Evolutionary conservation across 2,888 invertebrate species (phyloP).

Genomic region (Drosophila neutralis): DNA sequence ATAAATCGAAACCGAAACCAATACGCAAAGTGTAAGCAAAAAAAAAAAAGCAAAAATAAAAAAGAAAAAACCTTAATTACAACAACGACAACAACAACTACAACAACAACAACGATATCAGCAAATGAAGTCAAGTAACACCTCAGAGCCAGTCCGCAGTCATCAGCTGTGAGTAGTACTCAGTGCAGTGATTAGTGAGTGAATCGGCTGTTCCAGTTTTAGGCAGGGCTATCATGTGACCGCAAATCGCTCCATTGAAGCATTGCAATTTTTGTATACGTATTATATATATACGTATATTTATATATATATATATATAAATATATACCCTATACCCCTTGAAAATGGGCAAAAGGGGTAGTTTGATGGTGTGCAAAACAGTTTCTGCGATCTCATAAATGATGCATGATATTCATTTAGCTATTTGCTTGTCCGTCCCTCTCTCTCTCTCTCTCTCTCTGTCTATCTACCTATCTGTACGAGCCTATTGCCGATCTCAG

Average conservation of each 20-base stretch:
- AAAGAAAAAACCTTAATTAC: conserved; percentile 62
- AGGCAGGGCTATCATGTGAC: conserved; percentile 71
- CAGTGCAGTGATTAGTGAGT: conserved; percentile 41
- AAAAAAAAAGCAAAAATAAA: neutral
- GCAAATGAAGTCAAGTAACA: conserved; percentile 71
- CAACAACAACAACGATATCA: conserved; percentile 33
- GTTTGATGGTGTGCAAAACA: neutral
- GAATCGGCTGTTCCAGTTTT: conserved; percentile 55
- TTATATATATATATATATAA: neutral
- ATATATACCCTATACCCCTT: neutral
- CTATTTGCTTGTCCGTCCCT: neutral
- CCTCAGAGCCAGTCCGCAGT: conserved; percentile 58
- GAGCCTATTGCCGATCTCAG: neutral
- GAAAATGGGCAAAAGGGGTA: neutral
- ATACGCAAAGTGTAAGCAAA: conserved; percentile 3
- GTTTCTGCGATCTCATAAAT: neutral
- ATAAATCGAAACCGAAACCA: conserved; percentile 52
- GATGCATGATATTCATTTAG: neutral
- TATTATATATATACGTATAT: neutral
- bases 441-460: neutral
- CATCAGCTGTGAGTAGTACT: conserved; percentile 54
- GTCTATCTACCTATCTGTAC: neutral
- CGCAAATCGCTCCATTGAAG: conserved; percentile 67
- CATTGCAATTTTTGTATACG: conserved; percentile 53
- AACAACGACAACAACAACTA: conserved; percentile 44